These are phyloP conservation scores for Aldrovandia affinis DNA, from an alignment of 2,797 vertebrate genomes.

Conservation along the genomic window DNA sequence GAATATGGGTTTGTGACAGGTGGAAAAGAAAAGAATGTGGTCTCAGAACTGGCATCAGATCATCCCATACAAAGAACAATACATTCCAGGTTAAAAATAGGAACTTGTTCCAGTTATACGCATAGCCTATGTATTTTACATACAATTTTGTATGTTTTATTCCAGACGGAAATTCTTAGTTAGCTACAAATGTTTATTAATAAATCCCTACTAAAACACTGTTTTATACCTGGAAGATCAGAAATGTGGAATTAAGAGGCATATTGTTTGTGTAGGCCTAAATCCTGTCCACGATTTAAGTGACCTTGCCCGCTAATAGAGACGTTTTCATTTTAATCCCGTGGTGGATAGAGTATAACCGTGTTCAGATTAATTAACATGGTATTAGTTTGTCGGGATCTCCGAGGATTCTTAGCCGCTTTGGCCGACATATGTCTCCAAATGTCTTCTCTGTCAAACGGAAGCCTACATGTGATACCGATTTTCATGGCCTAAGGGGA, in stretches of 20 bases:
- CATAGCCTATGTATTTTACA: too few species aligned
- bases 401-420: conserved; percentile 42
- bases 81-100: background rate
- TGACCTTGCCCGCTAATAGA: conserved; percentile 36
- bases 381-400: conserved; percentile 57
- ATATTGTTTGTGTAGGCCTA: too few species aligned
- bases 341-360: conserved; percentile 38
- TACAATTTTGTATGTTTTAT: too few species aligned
- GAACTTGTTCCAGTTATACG: background rate
- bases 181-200: conserved; percentile 64
- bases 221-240: conserved; percentile 65
- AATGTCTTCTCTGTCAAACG: conserved; percentile 46
- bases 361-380: conserved; percentile 66
- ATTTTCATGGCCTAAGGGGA: conserved; percentile 34
- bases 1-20: background rate
- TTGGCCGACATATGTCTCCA: conserved; percentile 42
- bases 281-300: too few species aligned
- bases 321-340: conserved; percentile 32
- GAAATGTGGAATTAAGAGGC: conserved; percentile 53
- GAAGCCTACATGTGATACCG: conserved; percentile 33
- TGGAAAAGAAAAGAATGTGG: background rate
- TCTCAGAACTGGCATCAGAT: background rate
- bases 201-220: conserved; percentile 52
- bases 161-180: conserved; percentile 56
- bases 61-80: background rate